Conservation (phyloP, 2,797 vertebrate species). For the Xyrichtys novacula region DNA sequence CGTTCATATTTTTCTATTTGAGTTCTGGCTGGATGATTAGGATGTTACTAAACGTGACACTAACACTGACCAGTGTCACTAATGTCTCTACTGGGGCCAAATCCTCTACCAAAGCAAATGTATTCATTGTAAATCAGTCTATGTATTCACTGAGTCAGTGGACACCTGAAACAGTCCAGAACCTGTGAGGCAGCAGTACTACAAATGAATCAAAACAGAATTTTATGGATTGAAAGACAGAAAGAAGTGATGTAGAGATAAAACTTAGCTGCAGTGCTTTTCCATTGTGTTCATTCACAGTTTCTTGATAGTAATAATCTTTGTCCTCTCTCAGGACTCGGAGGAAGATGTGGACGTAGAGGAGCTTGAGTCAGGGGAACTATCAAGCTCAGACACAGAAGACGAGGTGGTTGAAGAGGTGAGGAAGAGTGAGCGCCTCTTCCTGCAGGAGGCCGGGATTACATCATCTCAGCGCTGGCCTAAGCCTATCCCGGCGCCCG, state of each 20-base stretch:
- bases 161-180: not conserved
- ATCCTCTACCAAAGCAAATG: not conserved
- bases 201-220: too few species aligned
- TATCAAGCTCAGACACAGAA: constrained; percentile 83
- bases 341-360: constrained; percentile 88
- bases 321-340: constrained; percentile 66
- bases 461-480: constrained; percentile 65
- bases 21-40: too few species aligned
- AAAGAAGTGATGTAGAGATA: not conserved
- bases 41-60: not conserved
- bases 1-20: too few species aligned
- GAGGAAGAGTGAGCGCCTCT: constrained; percentile 85
- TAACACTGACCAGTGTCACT: not conserved
- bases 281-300: not conserved
- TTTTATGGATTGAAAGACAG: not conserved
- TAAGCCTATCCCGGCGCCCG: constrained; percentile 52
- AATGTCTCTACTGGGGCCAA: not conserved
- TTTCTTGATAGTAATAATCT: not conserved
- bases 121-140: not conserved
- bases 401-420: constrained; percentile 83
- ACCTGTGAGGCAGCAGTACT: not conserved
- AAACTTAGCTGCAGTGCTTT: not conserved
- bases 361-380: constrained; percentile 85
- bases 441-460: constrained; percentile 84
- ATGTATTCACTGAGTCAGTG: not conserved